Evolutionary conservation across 2,113 vertebrate species (phyloP).

Genomic region (Nymphicus hollandicus): DNA sequence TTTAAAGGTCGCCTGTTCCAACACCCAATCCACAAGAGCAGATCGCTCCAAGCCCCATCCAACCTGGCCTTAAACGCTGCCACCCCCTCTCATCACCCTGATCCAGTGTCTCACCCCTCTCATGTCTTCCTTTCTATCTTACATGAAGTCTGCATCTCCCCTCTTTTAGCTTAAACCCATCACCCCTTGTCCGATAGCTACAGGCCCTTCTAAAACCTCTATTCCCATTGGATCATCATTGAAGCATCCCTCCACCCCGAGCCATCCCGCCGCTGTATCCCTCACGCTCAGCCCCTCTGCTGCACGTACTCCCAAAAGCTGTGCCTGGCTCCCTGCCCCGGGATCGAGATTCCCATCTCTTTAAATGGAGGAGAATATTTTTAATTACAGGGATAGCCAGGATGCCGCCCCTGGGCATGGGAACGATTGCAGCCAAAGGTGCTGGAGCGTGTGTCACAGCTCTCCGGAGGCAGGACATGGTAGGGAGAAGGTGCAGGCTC

Average conservation of each 20-base stretch:
- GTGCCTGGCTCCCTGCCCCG: neutral
- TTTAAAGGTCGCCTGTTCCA: neutral
- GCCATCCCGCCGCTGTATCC: neutral
- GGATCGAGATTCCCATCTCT: neutral
- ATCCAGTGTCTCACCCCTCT: neutral
- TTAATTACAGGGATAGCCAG: neutral
- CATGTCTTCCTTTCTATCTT: neutral
- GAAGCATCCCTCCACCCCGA: neutral
- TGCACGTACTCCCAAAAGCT: neutral
- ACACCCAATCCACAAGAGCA: neutral
- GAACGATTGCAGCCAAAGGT: neutral
- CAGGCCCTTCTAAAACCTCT: neutral
- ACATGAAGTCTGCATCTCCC: neutral
- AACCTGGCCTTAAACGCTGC: accelerated
- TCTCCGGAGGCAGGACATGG: neutral
- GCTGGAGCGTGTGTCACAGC: neutral
- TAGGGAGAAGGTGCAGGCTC: neutral
- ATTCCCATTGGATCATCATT: accelerated
- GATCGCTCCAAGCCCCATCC: accelerated
- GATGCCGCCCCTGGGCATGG: neutral
- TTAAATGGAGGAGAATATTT: neutral
- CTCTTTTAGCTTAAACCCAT: neutral
- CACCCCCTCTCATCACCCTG: neutral
- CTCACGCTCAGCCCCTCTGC: neutral
- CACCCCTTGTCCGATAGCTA: accelerated